Percentiles rank a stretch among this genome's conserved stretches.
Conservation (phyloP, 2,113 vertebrate species). For the Barnardius zonarius region DNA sequence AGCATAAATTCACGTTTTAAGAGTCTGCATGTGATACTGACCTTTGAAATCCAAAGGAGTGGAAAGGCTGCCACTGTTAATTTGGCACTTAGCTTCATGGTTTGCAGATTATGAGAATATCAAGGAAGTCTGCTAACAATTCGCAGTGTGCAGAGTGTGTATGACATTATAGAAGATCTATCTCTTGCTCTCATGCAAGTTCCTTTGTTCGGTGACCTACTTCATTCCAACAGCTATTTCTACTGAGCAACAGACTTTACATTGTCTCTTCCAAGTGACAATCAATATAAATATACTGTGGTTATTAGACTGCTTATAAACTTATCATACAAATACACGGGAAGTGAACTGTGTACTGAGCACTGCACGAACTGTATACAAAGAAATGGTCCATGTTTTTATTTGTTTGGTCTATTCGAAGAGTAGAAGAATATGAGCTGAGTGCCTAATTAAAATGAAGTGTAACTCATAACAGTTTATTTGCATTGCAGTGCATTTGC, state of each 20-base stretch:
- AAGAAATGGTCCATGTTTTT: not conserved
- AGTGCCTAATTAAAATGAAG: conserved; percentile 52
- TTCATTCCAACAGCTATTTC: not conserved
- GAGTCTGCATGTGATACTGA: not conserved
- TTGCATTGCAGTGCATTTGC: conserved; percentile 30
- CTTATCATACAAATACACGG: not conserved
- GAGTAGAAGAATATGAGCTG: not conserved
- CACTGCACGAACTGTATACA: not conserved
- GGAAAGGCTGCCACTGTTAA: not conserved
- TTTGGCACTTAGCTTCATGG: not conserved
- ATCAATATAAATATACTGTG: not conserved
- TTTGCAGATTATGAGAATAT: not conserved
- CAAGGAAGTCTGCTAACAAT: not conserved
- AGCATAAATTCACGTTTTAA: not conserved
- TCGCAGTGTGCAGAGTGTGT: not conserved
- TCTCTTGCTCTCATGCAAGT: not conserved
- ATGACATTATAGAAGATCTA: not conserved
- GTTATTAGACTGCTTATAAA: not conserved
- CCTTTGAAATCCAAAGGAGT: not conserved
- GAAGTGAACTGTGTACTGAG: not conserved
- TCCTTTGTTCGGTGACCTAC: not conserved
- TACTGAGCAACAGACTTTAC: not conserved
- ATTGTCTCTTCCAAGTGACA: not conserved
- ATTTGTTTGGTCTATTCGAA: conserved; percentile 21
- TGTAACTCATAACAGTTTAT: conserved; percentile 32